Evolutionary conservation across 2,888 invertebrate species (phyloP).

Genomic region (Xanthostigma xanthostigma): DNA sequence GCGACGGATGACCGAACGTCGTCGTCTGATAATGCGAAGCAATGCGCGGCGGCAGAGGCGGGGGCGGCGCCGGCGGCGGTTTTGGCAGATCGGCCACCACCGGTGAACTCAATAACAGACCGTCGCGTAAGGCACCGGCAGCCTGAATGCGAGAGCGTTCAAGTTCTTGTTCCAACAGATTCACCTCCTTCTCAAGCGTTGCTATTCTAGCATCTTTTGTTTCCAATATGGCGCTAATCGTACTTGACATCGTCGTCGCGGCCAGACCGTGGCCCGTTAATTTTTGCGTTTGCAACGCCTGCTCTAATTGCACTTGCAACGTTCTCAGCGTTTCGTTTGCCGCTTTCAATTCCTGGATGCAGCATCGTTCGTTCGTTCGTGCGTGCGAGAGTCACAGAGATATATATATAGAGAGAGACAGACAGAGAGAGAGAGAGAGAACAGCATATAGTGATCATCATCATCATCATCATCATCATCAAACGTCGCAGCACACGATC

Average conservation of each 20-base stretch:
- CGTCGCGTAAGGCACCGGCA: conserved; percentile 2
- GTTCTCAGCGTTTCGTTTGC: conserved; percentile 73
- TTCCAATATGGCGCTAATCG: conserved; percentile 65
- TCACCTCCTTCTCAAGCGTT: conserved; percentile 73
- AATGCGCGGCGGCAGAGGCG: conserved; percentile 22
- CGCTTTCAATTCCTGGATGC: conserved; percentile 62
- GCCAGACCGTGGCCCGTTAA: conserved; percentile 29
- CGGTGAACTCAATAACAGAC: conserved; percentile 3
- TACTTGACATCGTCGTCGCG: conserved; percentile 29
- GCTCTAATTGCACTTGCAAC: conserved; percentile 66
- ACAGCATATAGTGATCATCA: too few relatives aligned
- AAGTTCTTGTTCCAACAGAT: conserved; percentile 65
- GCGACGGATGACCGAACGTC: conserved; percentile 27
- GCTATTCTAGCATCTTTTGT: conserved; percentile 78
- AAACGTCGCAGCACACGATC: too few relatives aligned
- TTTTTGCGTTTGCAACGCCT: conserved; percentile 45
- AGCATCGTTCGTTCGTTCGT: background rate
- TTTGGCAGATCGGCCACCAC: conserved; percentile 14
- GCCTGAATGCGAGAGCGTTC: conserved; percentile 30
- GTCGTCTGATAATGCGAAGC: conserved; percentile 12
- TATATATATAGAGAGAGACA: too few relatives aligned
- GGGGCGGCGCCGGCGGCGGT: conserved; percentile 35
- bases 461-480: too few relatives aligned
- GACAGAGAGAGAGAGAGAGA: too few relatives aligned
- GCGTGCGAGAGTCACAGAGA: background rate